Evolutionary conservation across 2,888 invertebrate species (phyloP).

Genomic region (Altica lythri): DNA sequence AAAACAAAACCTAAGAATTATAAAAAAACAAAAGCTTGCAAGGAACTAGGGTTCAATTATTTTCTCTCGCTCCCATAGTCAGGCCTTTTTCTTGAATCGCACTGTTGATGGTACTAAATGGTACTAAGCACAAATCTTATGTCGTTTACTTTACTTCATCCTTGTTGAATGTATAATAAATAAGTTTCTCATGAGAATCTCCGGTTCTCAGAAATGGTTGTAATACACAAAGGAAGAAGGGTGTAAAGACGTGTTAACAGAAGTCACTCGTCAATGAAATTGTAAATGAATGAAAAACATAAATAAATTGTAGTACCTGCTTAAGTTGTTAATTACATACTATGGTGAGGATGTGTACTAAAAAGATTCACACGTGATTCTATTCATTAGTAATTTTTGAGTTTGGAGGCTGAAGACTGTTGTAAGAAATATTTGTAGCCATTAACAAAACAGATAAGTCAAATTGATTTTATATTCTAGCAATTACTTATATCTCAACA

Average conservation of each 20-base stretch:
- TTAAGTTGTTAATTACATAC: too few species aligned
- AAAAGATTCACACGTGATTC: too few species aligned
- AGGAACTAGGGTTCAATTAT: conserved; percentile 19
- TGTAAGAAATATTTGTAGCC: too few species aligned
- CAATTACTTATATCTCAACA: too few species aligned
- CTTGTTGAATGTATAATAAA: conserved; percentile 26
- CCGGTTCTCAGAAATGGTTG: conserved; percentile 32
- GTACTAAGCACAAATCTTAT: conserved; percentile 7
- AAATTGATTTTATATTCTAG: too few species aligned
- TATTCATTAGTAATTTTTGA: too few species aligned
- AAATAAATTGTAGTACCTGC: neutral
- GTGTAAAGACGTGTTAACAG: conserved; percentile 37
- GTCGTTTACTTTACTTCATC: conserved; percentile 23
- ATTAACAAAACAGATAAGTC: too few species aligned
- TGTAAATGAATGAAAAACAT: conserved; percentile 18
- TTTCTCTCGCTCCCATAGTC: conserved; percentile 13
- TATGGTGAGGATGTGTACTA: too few species aligned
- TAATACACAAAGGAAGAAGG: conserved; percentile 38
- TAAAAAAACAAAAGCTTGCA: conserved; percentile 9
- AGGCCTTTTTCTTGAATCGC: conserved; percentile 12
- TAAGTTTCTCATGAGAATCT: conserved; percentile 35
- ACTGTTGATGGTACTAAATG: conserved; percentile 9
- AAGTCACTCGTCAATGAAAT: conserved; percentile 25
- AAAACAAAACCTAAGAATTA: too few species aligned
- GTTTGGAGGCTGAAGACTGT: too few species aligned